phyloP scores from a whole-genome alignment of 1,140 invertebrate genomes.

The Brachionus paranguensis region DNA sequence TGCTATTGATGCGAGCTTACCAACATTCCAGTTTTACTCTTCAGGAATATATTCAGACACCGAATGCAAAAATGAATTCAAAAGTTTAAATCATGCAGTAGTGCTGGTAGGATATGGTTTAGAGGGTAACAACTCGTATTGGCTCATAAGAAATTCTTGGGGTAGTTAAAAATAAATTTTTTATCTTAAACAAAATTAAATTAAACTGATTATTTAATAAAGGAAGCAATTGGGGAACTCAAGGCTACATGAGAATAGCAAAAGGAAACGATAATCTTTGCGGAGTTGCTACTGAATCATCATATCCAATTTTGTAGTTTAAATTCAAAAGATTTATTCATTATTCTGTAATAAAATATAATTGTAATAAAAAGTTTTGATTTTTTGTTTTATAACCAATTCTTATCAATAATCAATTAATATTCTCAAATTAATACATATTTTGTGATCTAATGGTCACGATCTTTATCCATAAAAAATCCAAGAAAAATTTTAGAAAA shows the following conservation, averaged over 20 bases:
- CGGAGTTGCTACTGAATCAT: conserved; percentile 30
- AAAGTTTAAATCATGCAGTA: conserved; percentile 79
- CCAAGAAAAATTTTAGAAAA: too few species aligned
- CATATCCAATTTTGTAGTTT: conserved; percentile 24
- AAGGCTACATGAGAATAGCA: conserved; percentile 27
- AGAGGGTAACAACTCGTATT: background rate
- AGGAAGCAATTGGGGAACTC: conserved; percentile 41
- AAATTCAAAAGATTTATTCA: background rate
- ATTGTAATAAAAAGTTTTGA: background rate
- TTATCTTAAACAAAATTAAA: background rate
- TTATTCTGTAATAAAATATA: background rate
- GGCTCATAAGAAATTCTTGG: conserved; percentile 59
- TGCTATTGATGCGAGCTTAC: conserved; percentile 78
- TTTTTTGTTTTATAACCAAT: too few species aligned
- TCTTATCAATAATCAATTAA: too few species aligned
- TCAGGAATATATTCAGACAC: conserved; percentile 63
- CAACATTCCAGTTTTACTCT: conserved; percentile 70
- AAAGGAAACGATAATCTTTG: conserved; percentile 46
- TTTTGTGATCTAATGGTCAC: too few species aligned
- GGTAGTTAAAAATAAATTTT: conserved; percentile 48
- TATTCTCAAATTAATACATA: too few species aligned
- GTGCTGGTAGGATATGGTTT: conserved; percentile 73
- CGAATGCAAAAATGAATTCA: conserved; percentile 61
- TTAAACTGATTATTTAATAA: background rate
- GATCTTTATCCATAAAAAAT: too few species aligned